Conservation (phyloP, 2,113 vertebrate genomes). For the Trogon melanurus region DNA sequence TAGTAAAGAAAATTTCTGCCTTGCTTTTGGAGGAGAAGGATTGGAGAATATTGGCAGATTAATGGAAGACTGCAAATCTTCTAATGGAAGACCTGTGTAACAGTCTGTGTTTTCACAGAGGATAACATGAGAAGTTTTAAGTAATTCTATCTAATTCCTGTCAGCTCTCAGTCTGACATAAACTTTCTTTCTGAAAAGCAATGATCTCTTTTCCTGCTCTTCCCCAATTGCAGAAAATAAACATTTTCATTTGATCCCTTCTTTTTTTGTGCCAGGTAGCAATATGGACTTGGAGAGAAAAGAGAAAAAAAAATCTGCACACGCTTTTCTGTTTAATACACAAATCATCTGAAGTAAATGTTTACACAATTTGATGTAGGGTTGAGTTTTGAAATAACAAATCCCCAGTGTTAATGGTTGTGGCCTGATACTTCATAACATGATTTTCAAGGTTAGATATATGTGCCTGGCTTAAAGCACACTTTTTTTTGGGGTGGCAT, state of each 20-base stretch:
- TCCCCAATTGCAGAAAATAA: neutral
- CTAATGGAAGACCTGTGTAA: neutral
- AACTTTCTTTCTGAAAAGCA: neutral
- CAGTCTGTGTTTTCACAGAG: neutral
- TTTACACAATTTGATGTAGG: neutral
- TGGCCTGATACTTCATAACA: neutral
- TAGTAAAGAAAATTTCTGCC: neutral
- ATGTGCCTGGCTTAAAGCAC: fast-evolving
- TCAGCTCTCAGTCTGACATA: neutral
- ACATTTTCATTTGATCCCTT: neutral
- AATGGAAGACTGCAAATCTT: neutral
- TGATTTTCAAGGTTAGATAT: neutral
- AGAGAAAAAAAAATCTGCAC: neutral
- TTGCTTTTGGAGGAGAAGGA: neutral
- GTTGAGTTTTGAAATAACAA: neutral
- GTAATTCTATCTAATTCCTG: neutral
- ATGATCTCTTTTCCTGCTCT: neutral
- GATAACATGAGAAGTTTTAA: neutral
- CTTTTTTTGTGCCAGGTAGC: neutral
- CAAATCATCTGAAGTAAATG: neutral
- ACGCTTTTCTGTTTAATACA: neutral
- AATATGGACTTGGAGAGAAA: neutral
- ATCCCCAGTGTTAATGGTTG: neutral
- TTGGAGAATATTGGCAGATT: neutral
- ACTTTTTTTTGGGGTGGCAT: neutral